These are phyloP conservation scores for Zonitis immaculata DNA, from an alignment of 2,888 invertebrate genomes.

Conservation along the genomic window DNA sequence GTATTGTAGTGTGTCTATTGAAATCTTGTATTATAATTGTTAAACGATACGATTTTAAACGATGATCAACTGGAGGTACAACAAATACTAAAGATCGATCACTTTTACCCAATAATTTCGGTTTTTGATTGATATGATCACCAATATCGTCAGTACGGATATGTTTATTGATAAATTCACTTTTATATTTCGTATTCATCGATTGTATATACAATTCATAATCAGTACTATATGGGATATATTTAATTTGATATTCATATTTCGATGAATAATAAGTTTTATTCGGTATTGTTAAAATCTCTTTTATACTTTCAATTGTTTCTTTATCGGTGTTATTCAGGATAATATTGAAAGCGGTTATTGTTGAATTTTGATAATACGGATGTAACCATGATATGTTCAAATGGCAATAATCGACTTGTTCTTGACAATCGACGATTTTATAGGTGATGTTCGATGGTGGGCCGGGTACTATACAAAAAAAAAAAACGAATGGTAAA, in stretches of 20 bases:
- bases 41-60: conserved; percentile 35
- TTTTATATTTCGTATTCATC: conserved; percentile 33
- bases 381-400: conserved; percentile 44
- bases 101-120: conserved; percentile 31
- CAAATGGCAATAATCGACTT: conserved; percentile 36
- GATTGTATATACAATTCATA: conserved; percentile 39
- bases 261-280: conserved; percentile 32
- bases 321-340: conserved; percentile 32
- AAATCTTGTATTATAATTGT: conserved; percentile 41
- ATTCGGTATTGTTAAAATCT: conserved; percentile 32
- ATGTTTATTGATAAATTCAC: conserved; percentile 25
- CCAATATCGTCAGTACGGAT: conserved; percentile 36
- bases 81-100: conserved; percentile 33
- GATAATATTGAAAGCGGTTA: conserved; percentile 38
- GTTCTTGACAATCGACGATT: conserved; percentile 34
- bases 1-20: conserved; percentile 24
- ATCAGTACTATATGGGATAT: conserved; percentile 36
- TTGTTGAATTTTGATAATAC: conserved; percentile 38
- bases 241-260: conserved; percentile 40
- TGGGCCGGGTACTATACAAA: conserved; percentile 34
- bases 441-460: conserved; percentile 39
- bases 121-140: conserved; percentile 38
- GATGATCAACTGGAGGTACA: conserved; percentile 33
- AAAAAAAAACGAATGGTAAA: background rate
- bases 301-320: conserved; percentile 32